Conservation (phyloP, 1,140 invertebrate species). For the Dendrolimus punctatus region DNA sequence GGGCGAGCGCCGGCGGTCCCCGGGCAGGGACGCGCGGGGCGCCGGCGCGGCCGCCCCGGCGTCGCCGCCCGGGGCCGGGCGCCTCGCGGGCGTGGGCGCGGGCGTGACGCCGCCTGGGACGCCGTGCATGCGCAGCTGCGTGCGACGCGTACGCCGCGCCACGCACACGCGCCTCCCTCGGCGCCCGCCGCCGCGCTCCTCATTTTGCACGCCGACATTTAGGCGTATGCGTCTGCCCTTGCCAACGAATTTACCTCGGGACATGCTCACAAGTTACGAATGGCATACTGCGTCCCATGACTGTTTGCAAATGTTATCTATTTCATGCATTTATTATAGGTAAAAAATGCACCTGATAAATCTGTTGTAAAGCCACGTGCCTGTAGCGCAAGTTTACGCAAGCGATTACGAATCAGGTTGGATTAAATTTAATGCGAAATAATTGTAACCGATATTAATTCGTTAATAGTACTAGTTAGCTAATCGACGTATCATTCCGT, state of each 20-base stretch:
- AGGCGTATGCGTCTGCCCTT: constrained; percentile 9
- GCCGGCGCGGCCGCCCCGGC: constrained; percentile 2
- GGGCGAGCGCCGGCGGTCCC: constrained; percentile 1
- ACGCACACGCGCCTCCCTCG: constrained; percentile 6
- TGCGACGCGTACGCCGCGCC: constrained; percentile 9
- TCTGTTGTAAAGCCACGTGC: no score
- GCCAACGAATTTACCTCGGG: background rate
- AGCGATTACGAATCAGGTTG: no score
- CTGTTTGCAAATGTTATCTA: no score
- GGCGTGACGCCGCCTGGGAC: constrained; percentile 37
- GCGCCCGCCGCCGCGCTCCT: constrained; percentile 21
- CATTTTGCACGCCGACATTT: constrained; percentile 41
- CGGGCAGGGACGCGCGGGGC: background rate
- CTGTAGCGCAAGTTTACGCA: no score
- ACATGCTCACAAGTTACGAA: no score
- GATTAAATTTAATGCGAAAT: no score
- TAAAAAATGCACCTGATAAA: no score
- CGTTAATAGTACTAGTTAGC: no score
- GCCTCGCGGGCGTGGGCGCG: constrained; percentile 2
- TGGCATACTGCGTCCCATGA: no score
- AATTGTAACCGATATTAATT: no score
- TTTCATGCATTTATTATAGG: no score
- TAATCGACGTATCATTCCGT: no score
- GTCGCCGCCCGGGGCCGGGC: background rate
- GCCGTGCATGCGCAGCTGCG: constrained; percentile 47